phyloP scores from a whole-genome alignment of 2,888 invertebrate genomes.

The Globia sparganii region DNA sequence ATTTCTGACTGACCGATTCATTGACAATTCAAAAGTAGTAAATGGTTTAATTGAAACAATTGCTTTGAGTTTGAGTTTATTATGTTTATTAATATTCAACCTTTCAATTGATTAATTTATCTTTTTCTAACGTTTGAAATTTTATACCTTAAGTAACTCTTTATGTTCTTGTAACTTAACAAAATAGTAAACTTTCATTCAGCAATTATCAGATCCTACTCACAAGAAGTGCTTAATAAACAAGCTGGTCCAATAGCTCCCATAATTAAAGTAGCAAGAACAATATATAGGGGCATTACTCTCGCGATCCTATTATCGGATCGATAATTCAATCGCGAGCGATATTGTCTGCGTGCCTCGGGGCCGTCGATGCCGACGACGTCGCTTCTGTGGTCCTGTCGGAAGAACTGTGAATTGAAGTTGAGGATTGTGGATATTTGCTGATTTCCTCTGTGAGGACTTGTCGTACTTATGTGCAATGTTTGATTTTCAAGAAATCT shows the following conservation, averaged over 20 bases:
- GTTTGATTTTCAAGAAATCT: not conserved
- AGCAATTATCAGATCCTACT: conserved; percentile 52
- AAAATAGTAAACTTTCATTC: conserved; percentile 35
- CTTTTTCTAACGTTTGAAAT: not conserved
- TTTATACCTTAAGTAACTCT: not conserved
- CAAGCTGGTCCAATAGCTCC: conserved; percentile 71
- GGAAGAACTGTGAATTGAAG: conserved; percentile 26
- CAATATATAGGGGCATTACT: conserved; percentile 83
- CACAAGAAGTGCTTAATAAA: conserved; percentile 69
- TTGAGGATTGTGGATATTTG: conserved; percentile 40
- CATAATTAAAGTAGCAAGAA: conserved; percentile 81
- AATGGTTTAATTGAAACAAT: not conserved
- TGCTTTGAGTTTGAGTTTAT: not conserved
- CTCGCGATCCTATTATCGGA: conserved; percentile 84
- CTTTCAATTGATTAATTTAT: not conserved
- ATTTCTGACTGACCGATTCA: not conserved
- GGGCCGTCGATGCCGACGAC: conserved; percentile 67
- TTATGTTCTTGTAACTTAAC: not conserved
- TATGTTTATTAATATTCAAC: not conserved
- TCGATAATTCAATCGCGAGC: conserved; percentile 86
- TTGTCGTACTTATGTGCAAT: not conserved
- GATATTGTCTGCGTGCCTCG: conserved; percentile 82
- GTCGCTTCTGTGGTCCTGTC: conserved; percentile 74
- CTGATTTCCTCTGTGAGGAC: conserved; percentile 45
- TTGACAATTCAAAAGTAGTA: not conserved